Evolutionary conservation across 2,888 invertebrate species (phyloP), one percentile per base, ranked within the genome.

Genomic region (Clanis bilineata): DNA sequence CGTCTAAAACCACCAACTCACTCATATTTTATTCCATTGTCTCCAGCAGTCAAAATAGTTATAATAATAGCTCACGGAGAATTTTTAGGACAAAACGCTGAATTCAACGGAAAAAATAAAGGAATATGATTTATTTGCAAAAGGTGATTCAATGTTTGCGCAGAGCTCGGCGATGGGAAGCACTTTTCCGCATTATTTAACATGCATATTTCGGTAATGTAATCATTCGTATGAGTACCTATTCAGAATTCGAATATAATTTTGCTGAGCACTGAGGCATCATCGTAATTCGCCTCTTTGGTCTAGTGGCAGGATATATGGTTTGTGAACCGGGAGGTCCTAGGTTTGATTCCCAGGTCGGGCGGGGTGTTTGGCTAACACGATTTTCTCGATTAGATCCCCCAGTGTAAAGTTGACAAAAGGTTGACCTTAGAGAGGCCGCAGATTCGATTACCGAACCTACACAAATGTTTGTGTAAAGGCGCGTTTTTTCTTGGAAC

Each of bases 51-150:
- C n/a, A n/a, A 28, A 18, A 47, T 47, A 47, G 9, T 32, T 51
- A n/a, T 51, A 10, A 32, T 32, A 51, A 51, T 32, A 32, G 32
- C 18, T 28, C 7, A 28, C 32, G 10, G 6, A 12, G 44, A 18
- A 47, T 15, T 28, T 51, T 51, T 32, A 10, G 21, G 32, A 51
- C 32, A 51, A 51, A 32, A 51, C 15, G 57, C 22, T 38, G 25
- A 44, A 39, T 38, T 22, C 23, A 38, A 57, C n/a, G 57, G 57
- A 65, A 67, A 73, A 70, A 70, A 70, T 64, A 67, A 62, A 70
- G 25, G 45, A 51, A 51, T 32, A 75, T 75, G 73, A 78, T 77
- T 77, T 78, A 78, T 78, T 69, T 69, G 64, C 63, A 61, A 61
- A 70, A 67, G 62, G 25, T 51, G 58, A 58, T 58, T 51, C 36